phyloP scores from a whole-genome alignment of 1,140 invertebrate genomes.

The Melitaea cinxia region DNA sequence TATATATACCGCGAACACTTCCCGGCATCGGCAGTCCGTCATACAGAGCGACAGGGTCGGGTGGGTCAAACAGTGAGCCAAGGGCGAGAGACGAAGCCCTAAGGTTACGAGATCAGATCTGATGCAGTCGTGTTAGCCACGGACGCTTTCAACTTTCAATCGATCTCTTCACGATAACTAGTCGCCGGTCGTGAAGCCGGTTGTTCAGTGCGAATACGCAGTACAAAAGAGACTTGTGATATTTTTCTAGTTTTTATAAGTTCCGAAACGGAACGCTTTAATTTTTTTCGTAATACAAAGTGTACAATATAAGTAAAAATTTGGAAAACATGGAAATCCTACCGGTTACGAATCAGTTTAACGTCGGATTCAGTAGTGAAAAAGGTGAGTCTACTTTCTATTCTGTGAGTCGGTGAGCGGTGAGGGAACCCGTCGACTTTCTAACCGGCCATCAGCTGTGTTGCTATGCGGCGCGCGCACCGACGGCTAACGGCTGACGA shows the following conservation, averaged over 20 bases:
- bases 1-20: conserved; percentile 59
- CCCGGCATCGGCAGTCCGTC: conserved; percentile 70
- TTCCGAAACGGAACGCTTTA: conserved; percentile 70
- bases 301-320: conserved; percentile 82
- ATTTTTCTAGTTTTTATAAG: conserved; percentile 78
- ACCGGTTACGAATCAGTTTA: conserved; percentile 81
- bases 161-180: conserved; percentile 75
- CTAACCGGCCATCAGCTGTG: conserved; percentile 69
- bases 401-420: conserved; percentile 46
- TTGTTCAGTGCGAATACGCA: conserved; percentile 72
- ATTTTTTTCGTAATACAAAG: conserved; percentile 71
- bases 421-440: conserved; percentile 60
- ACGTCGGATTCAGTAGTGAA: conserved; percentile 80
- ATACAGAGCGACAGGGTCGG: conserved; percentile 74
- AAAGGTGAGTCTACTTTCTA: conserved; percentile 81
- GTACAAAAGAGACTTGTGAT: conserved; percentile 82
- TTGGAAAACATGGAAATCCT: conserved; percentile 82
- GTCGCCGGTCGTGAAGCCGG: conserved; percentile 63
- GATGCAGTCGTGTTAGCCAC: conserved; percentile 71
- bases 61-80: conserved; percentile 68
- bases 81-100: conserved; percentile 75
- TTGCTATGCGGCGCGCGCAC: conserved; percentile 77
- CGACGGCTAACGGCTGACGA: conserved; percentile 39
- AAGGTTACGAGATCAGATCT: conserved; percentile 80
- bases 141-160: conserved; percentile 65